Evolutionary conservation across 2,797 vertebrate genomes (phyloP).

Genomic region (Molossus molossus): DNA sequence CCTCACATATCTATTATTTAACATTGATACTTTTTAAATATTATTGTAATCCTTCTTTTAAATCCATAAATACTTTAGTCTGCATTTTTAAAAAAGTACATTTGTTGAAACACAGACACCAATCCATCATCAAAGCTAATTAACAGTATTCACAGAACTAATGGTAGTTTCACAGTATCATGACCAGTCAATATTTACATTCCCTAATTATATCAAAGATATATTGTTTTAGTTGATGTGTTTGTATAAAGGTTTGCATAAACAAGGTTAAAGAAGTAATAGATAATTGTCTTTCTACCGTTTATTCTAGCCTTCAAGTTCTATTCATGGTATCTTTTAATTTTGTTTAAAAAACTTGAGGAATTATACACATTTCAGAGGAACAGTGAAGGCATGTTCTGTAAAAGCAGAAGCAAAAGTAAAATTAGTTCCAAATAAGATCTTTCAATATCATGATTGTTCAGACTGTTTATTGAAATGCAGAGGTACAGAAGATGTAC

Average conservation of each 20-base stretch:
- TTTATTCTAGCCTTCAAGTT: slow-evolving; percentile 11
- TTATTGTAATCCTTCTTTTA: not conserved
- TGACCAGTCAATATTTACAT: not conserved
- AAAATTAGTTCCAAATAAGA: slow-evolving; percentile 58
- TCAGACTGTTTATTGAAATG: not conserved
- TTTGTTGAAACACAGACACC: not conserved
- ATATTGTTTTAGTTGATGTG: not conserved
- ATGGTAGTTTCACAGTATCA: not conserved
- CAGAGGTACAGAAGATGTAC: not conserved
- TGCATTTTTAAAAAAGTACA: not conserved
- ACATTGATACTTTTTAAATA: not conserved
- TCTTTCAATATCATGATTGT: slow-evolving; percentile 48
- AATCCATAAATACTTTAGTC: not conserved
- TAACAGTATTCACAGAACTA: not conserved
- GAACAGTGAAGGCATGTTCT: not conserved
- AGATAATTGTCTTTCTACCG: not conserved
- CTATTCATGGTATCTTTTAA: not conserved
- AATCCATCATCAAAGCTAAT: not conserved
- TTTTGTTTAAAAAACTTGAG: not conserved
- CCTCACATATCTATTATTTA: not conserved
- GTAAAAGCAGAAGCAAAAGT: not conserved
- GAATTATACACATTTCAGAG: not conserved
- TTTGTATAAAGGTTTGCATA: not conserved
- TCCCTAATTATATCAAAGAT: slow-evolving; percentile 21
- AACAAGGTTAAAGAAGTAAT: not conserved